phyloP scores from a whole-genome alignment of 2,888 invertebrate genomes.

The Hemithea aestivaria region DNA sequence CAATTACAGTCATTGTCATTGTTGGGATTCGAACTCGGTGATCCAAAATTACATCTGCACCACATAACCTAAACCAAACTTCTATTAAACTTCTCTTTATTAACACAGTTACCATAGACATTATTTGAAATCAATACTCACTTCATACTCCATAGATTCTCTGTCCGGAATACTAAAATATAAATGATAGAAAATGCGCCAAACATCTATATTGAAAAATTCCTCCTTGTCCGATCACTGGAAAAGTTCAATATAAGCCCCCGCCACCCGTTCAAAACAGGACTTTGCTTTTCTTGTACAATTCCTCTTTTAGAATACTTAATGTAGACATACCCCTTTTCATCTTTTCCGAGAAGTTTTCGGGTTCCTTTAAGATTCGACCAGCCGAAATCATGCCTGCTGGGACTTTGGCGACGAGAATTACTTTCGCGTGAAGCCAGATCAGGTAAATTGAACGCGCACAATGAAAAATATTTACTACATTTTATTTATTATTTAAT shows the following conservation, averaged over 20 bases:
- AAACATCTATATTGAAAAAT: conserved; percentile 71
- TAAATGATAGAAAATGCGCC: conserved; percentile 63
- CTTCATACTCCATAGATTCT: conserved; percentile 28
- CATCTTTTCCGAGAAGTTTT: conserved; percentile 62
- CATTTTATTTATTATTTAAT: too few species aligned
- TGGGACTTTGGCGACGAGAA: conserved; percentile 41
- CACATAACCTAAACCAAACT: too few species aligned
- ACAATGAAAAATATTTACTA: conserved; percentile 23
- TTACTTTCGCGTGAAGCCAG: conserved; percentile 36
- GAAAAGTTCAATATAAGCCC: conserved; percentile 66
- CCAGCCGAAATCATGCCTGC: conserved; percentile 57
- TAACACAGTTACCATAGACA: too few species aligned
- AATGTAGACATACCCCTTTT: conserved; percentile 70
- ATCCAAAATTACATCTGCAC: too few species aligned
- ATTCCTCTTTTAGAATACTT: conserved; percentile 71
- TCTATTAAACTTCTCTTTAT: too few species aligned
- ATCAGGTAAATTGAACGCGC: conserved; percentile 39
- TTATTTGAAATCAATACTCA: background rate
- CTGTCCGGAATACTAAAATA: conserved; percentile 50
- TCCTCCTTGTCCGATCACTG: conserved; percentile 64
- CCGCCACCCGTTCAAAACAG: conserved; percentile 61
- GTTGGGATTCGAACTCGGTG: too few species aligned
- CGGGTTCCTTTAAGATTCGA: conserved; percentile 58
- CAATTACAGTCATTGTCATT: too few species aligned
- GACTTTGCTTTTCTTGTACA: conserved; percentile 75